These are phyloP conservation scores for Pipra filicauda DNA, from an alignment of 2,113 vertebrate species.

Conservation along the genomic window DNA sequence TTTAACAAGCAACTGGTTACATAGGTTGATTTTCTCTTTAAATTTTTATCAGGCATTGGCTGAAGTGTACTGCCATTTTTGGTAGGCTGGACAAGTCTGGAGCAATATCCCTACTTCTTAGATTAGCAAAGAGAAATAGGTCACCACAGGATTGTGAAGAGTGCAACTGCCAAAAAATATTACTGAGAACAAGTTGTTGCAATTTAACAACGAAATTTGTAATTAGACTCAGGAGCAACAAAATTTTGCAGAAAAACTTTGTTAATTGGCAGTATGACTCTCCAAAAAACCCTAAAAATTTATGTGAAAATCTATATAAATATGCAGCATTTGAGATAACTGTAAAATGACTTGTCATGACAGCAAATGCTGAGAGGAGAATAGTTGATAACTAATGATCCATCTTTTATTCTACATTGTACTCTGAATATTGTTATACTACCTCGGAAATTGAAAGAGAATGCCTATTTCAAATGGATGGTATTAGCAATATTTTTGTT, in stretches of 20 bases:
- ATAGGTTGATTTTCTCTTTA: not conserved
- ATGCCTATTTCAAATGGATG: not conserved
- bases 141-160: not conserved
- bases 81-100: not conserved
- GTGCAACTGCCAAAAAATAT: not conserved
- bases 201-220: not conserved
- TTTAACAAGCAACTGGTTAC: not conserved
- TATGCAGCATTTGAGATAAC: not conserved
- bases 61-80: not conserved
- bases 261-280: not conserved
- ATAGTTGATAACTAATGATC: not conserved
- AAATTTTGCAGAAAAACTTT: not conserved
- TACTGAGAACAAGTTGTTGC: not conserved
- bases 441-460: not conserved
- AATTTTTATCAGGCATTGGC: not conserved
- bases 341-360: not conserved
- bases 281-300: not conserved
- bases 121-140: slow-evolving; percentile 6
- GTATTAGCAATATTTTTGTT: not conserved
- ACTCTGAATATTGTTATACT: not conserved
- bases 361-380: not conserved
- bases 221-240: not conserved
- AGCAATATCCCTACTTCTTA: not conserved
- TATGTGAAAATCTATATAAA: not conserved
- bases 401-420: not conserved